These are phyloP conservation scores for Siniperca undulata DNA, from an alignment of 2,797 vertebrate genomes.

Conservation along the genomic window DNA sequence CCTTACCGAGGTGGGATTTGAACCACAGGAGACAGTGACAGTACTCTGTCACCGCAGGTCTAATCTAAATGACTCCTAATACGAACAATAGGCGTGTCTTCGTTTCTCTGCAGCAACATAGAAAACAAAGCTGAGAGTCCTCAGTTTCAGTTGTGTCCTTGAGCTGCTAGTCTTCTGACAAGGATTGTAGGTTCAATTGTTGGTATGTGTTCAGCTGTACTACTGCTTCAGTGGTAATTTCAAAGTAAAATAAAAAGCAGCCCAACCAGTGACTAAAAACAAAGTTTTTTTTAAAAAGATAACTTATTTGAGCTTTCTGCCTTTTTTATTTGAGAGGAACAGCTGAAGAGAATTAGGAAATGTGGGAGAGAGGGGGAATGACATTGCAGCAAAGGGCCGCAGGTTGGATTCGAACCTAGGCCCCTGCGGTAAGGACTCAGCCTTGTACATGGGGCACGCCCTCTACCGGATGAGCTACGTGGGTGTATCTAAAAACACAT, in stretches of 20 bases:
- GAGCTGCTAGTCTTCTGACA: background rate
- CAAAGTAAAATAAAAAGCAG: background rate
- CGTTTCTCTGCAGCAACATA: background rate
- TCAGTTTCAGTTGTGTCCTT: slow-evolving; percentile 8
- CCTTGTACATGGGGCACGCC: no score
- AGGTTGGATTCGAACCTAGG: no score
- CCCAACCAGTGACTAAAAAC: background rate
- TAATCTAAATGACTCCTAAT: slow-evolving; percentile 1
- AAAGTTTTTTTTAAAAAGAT: no score
- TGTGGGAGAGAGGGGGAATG: no score
- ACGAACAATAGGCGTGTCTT: background rate
- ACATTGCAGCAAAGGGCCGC: no score
- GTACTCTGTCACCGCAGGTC: background rate
- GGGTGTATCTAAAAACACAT: background rate
- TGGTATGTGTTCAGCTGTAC: background rate
- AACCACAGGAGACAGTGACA: slow-evolving; percentile 3
- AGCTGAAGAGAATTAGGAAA: no score
- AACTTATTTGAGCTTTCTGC: no score
- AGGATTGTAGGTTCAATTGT: background rate
- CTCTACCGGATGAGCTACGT: no score
- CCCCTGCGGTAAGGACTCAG: no score
- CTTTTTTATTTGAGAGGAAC: no score
- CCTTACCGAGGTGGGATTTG: background rate
- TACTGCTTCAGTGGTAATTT: background rate
- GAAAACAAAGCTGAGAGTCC: background rate